phyloP scores from a whole-genome alignment of 2,888 invertebrate species.

The Melieria crassipennis region DNA sequence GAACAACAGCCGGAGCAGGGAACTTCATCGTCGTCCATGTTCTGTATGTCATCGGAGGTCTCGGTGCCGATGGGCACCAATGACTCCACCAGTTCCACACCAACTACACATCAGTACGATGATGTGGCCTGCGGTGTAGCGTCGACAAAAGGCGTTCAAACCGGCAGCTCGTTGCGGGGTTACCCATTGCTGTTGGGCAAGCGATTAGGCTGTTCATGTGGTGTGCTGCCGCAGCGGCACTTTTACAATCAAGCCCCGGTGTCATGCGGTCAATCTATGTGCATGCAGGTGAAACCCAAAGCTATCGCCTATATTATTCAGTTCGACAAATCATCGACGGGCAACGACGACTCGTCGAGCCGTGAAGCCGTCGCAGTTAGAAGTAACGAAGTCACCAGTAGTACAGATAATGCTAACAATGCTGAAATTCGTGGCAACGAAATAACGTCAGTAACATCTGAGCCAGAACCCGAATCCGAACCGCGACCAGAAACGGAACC shows the following conservation, averaged over 20 bases:
- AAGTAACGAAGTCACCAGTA: not conserved
- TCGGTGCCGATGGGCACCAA: conserved; percentile 60
- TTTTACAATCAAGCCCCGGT: conserved; percentile 11
- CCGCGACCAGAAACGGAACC: conserved; percentile 5
- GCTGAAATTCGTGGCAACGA: too few species aligned
- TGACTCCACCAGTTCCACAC: conserved; percentile 50
- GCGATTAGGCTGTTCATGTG: not conserved
- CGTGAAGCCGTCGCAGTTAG: not conserved
- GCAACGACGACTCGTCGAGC: not conserved
- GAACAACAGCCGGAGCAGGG: conserved; percentile 24
- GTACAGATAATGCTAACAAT: too few species aligned
- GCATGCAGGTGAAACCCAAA: conserved; percentile 58
- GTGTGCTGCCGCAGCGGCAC: not conserved
- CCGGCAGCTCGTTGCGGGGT: conserved; percentile 50
- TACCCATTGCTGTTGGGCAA: conserved; percentile 46
- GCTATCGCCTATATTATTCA: conserved; percentile 60
- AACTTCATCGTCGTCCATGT: conserved; percentile 51
- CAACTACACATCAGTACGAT: conserved; percentile 65
- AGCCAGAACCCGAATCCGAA: not conserved
- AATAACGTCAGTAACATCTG: too few species aligned
- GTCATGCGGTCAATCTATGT: conserved; percentile 40
- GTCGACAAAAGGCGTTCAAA: conserved; percentile 48
- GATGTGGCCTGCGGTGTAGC: conserved; percentile 46
- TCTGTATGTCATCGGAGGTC: conserved; percentile 63
- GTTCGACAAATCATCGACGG: conserved; percentile 45